Base-by-base conservation (phyloP, 1,140 invertebrate genomes). In the Bombus confusus region DNA sequence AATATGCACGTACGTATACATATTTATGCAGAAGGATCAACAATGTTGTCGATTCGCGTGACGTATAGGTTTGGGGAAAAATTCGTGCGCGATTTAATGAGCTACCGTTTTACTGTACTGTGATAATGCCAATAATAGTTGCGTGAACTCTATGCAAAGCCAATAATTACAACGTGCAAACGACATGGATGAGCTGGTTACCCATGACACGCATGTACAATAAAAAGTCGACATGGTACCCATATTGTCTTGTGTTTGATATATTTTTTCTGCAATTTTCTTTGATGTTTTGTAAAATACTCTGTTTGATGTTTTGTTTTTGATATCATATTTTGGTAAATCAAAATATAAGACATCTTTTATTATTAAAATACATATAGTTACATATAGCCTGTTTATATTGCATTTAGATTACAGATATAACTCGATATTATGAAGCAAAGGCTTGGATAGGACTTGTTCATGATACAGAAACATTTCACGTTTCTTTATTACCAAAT, bases 21-120 rank as follows among this genome's bases (percentile, higher is more conserved):
- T 43, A 81, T 69, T 80, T 69, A 62, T 62, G 52, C 59, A 68
- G 59, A 59, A 66, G 57, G 59, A 64, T 10, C 71, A 43, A 37
- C 25, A 41, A n/a, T 31, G 57, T 34, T 28, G 69, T 31, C 22
- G 57, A 2, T 37, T 28, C 62, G 43, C 34, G 74, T 68, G 64
- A 83, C 57, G 69, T 83, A 75, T 75, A 71, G 41, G 47, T 82
- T 75, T 82, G 39, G 41, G 13, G n/a, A 47, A 57, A 74, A 75
- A 82, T 81, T 81, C 69, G 69, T 73, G 72, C 25, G 69, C 68
- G 34, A 83, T 83, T 83, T 82, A 82, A 82, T 31, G 80, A 66
- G 31, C 39, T 37, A 34, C 8, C 39, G n/a, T 78, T 78, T 64
- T 78, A 78, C 75, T 39, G 28, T 10, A 59, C 1, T n/a, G 10